These are phyloP conservation scores for Anthopleura xanthogrammica DNA, from an alignment of 92 coral and sea anemone species.

Conservation along the genomic window DNA sequence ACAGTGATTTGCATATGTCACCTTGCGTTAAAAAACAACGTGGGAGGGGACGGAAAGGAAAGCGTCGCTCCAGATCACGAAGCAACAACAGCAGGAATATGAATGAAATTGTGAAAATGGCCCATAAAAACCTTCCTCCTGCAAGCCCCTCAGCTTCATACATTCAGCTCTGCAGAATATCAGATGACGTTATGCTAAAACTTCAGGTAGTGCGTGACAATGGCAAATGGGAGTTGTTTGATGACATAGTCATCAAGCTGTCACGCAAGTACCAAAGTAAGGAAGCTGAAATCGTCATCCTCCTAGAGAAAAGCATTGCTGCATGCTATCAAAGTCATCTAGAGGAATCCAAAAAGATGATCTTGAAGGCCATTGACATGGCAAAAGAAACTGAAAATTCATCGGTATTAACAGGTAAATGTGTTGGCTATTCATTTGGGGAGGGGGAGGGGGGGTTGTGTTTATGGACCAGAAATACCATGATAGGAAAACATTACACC, in stretches of 20 bases:
- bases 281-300: conserved; percentile 52
- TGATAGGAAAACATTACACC: no score
- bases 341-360: conserved; percentile 39
- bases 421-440: not conserved
- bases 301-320: conserved; percentile 58
- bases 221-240: conserved; percentile 56
- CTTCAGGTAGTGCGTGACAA: conserved; percentile 66
- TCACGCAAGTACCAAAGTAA: conserved; percentile 15
- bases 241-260: conserved; percentile 14
- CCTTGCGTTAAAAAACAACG: not conserved
- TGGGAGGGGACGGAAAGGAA: not conserved
- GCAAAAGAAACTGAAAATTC: conserved; percentile 30
- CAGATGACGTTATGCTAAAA: conserved; percentile 52
- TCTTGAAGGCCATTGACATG: conserved; percentile 21
- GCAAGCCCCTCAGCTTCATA: conserved; percentile 20
- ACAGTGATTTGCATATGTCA: not conserved
- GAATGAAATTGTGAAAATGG: not conserved
- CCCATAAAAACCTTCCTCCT: conserved; percentile 1
- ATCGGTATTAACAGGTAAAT: conserved; percentile 9
- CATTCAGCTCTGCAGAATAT: conserved; percentile 6
- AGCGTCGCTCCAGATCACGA: not conserved
- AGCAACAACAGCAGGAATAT: not conserved
- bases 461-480: no score
- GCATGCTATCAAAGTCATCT: conserved; percentile 50
- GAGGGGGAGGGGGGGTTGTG: not conserved